Conservation (phyloP, 1,140 invertebrate genomes). For the Drosophila parvula region DNA sequence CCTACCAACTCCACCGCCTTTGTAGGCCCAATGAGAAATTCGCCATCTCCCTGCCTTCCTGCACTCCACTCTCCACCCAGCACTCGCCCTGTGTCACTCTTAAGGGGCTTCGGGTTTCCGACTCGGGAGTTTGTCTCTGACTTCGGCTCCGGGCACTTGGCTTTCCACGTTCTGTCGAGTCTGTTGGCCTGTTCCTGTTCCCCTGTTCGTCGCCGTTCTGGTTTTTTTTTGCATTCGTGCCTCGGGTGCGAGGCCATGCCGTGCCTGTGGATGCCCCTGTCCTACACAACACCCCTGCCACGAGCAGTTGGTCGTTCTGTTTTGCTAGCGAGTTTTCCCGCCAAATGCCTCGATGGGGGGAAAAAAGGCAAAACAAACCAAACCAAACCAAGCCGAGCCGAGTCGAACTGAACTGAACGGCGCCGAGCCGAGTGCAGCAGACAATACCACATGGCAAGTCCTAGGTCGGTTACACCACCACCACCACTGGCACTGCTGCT, state of each 20-base stretch:
- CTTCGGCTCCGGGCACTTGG: slow-evolving; percentile 40
- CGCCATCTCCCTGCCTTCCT: not conserved
- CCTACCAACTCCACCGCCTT: not conserved
- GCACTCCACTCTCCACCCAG: not conserved
- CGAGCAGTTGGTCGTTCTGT: slow-evolving; percentile 59
- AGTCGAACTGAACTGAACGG: slow-evolving; percentile 18
- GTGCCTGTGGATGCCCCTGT: slow-evolving; percentile 9
- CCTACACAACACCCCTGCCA: not conserved
- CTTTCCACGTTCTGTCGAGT: slow-evolving; percentile 29
- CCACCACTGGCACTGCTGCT: slow-evolving; percentile 28
- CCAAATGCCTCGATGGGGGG: slow-evolving; percentile 59
- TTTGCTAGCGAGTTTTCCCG: slow-evolving; percentile 75
- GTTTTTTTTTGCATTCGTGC: slow-evolving; percentile 69
- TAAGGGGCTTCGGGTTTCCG: slow-evolving; percentile 44
- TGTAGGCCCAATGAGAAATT: slow-evolving; percentile 7
- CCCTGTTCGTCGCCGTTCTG: slow-evolving; percentile 69
- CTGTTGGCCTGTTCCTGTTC: slow-evolving; percentile 63
- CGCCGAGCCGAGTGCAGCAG: slow-evolving; percentile 51
- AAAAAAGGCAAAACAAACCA: slow-evolving; percentile 27
- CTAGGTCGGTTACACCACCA: slow-evolving; percentile 81
- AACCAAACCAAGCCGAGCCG: slow-evolving; percentile 19
- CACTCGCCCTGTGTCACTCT: not conserved
- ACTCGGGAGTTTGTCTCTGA: slow-evolving; percentile 30
- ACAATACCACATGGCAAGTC: slow-evolving; percentile 82
- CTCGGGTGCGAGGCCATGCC: slow-evolving; percentile 44